These are phyloP conservation scores for Exocentrus adspersus DNA, from an alignment of 2,888 invertebrate species.

Conservation along the genomic window DNA sequence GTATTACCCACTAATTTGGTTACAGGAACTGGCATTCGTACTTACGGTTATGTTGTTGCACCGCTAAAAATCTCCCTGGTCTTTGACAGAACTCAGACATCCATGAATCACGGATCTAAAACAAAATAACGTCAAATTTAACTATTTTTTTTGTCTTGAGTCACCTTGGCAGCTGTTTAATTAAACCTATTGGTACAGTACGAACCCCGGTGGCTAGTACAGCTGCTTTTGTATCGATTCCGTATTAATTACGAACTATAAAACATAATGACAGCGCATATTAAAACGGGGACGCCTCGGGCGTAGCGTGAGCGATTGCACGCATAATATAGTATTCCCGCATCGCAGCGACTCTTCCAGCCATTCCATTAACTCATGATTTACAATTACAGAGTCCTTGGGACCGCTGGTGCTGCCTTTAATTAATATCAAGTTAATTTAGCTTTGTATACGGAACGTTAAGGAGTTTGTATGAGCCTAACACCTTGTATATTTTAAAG, in stretches of 20 bases:
- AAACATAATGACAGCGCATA: slow-evolving; percentile 41
- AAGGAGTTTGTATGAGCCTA: too few species aligned
- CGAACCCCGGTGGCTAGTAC: slow-evolving; percentile 34
- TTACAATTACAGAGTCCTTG: slow-evolving; percentile 31
- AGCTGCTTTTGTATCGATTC: slow-evolving; percentile 42
- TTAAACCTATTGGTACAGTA: slow-evolving; percentile 20
- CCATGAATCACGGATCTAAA: too few species aligned
- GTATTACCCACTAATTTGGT: too few species aligned
- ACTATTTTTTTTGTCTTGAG: too few species aligned
- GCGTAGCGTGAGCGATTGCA: slow-evolving; percentile 35
- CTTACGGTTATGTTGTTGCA: too few species aligned
- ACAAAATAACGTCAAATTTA: too few species aligned
- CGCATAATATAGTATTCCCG: slow-evolving; percentile 36
- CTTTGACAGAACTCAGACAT: too few species aligned
- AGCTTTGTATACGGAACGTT: too few species aligned
- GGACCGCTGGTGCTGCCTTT: slow-evolving; percentile 15
- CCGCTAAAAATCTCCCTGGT: too few species aligned
- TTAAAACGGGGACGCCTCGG: slow-evolving; percentile 39
- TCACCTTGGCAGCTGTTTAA: too few species aligned
- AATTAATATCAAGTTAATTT: slow-evolving; percentile 13
- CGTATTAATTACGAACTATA: slow-evolving; percentile 41
- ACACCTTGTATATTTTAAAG: too few species aligned
- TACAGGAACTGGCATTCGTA: too few species aligned
- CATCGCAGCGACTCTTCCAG: slow-evolving; percentile 30
- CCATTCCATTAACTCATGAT: slow-evolving; percentile 35